phyloP scores from a whole-genome alignment of 2,113 vertebrate genomes.

The Myxocyprinus asiaticus region DNA sequence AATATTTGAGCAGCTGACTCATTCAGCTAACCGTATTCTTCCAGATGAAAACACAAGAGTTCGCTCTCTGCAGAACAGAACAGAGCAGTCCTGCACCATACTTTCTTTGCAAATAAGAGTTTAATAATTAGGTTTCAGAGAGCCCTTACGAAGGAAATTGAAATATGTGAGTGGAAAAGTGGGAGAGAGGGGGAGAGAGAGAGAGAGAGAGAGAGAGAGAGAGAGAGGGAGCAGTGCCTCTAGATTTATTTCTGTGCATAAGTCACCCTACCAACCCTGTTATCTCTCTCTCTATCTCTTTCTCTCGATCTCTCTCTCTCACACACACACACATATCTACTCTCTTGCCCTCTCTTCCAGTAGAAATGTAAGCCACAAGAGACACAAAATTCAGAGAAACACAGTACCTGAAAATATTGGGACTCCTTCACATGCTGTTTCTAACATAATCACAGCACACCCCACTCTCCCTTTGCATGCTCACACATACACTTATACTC shows the following conservation, averaged over 20 bases:
- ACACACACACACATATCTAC: constrained; percentile 59
- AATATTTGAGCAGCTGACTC: constrained; percentile 70
- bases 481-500: neutral
- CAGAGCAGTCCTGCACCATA: neutral
- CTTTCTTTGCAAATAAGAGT: neutral
- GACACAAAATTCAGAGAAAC: constrained; percentile 53
- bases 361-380: constrained; percentile 47
- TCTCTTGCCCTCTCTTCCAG: constrained; percentile 34
- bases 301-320: too few relatives aligned
- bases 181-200: neutral
- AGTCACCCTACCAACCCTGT: neutral
- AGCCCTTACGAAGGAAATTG: neutral
- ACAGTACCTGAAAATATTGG: constrained; percentile 10
- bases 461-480: neutral
- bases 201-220: constrained; percentile 50
- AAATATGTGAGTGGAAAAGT: constrained; percentile 43
- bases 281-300: constrained; percentile 51
- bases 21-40: constrained; percentile 65
- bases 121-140: neutral
- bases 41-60: constrained; percentile 38
- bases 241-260: constrained; percentile 26
- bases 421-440: neutral
- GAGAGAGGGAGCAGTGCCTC: neutral
- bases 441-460: constrained; percentile 25
- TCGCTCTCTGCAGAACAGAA: constrained; percentile 6